A percentile compares a stretch with the other conserved stretches of the same genome.
These are phyloP conservation scores for Alauda arvensis DNA, from an alignment of 2,797 vertebrate genomes.

Conservation along the genomic window DNA sequence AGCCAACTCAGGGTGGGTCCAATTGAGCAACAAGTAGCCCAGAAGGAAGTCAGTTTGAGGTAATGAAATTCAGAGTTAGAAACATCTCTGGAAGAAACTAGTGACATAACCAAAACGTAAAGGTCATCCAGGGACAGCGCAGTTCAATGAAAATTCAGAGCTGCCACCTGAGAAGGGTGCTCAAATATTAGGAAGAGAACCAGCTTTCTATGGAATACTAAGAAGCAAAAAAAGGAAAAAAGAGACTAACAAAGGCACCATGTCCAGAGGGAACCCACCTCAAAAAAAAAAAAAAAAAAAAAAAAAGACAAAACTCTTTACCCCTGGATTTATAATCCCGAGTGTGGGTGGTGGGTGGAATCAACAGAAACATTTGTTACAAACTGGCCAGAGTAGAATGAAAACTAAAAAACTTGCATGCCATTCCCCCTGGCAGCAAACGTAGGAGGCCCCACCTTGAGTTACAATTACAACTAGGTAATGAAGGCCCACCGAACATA, in stretches of 20 bases:
- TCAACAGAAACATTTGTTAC: not conserved
- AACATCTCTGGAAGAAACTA: not conserved
- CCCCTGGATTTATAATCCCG: not conserved
- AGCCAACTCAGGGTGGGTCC: not conserved
- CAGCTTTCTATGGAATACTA: not conserved
- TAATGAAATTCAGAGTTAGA: not conserved
- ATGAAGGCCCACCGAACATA: not conserved
- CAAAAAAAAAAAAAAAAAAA: not conserved
- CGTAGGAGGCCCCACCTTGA: not conserved
- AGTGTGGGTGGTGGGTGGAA: not conserved
- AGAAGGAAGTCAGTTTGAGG: not conserved
- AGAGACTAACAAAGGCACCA: not conserved
- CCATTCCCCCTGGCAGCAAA: not conserved
- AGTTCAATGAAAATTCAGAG: not conserved
- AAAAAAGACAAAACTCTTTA: not conserved
- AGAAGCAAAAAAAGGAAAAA: not conserved
- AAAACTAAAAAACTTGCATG: not conserved
- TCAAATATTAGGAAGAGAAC: not conserved
- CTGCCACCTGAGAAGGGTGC: not conserved
- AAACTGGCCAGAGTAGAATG: not conserved
- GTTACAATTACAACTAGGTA: not conserved
- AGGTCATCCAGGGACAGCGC: not conserved
- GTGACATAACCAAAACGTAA: not conserved
- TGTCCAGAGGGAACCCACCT: not conserved
- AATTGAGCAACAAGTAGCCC: not conserved